Evolutionary conservation across 2,888 invertebrate species (phyloP), one percentile per base, ranked within the genome.

Genomic region (Eupeodes luniger): DNA sequence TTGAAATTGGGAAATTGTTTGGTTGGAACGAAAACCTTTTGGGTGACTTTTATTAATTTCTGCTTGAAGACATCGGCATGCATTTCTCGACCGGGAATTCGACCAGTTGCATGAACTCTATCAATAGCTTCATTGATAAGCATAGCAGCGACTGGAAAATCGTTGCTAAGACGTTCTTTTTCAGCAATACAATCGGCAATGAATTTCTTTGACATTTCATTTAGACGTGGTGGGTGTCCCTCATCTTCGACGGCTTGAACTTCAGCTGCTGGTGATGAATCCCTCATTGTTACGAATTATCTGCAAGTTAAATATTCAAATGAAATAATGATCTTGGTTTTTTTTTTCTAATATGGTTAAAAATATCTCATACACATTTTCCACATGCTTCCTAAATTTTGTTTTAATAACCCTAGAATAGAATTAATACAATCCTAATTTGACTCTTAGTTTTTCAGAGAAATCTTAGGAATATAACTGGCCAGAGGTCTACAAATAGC

Each of bases 1-100:
- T 98, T 98, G 93, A 98, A 98, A 98, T 98, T 93, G 0, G 93
- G 93, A 84, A 92, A 93, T 86, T 93, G 93, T 81, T 97, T 93
- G 4, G 92, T 91, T 0, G 93, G 93, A 10, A 93, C 92, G 89
- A 92, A 92, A 0, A 93, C 93, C 76, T 93, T 93, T 79, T 93
- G 93, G 1, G 92, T 91, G 5, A 93, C 90, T 86, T 93, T 93
- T 89, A 93, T 92, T 9, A 93, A 92, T 84, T 93, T 93, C 74
- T 93, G 97, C 90, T 96, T 95, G 93, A 96, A 96, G 40, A 97
- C 96, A 93, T 97, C 97, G 36, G 96, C 95, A 92, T 96, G 96
- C 93, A 96, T 92, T 90, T 96, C 96, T 75, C 95, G 95, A 6
- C 94, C 94, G 0, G 96, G 96, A 57, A 95, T 94, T 85, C 96